These are phyloP conservation scores for Acrobasis repandana DNA, from an alignment of 2,888 invertebrate species.

Conservation along the genomic window DNA sequence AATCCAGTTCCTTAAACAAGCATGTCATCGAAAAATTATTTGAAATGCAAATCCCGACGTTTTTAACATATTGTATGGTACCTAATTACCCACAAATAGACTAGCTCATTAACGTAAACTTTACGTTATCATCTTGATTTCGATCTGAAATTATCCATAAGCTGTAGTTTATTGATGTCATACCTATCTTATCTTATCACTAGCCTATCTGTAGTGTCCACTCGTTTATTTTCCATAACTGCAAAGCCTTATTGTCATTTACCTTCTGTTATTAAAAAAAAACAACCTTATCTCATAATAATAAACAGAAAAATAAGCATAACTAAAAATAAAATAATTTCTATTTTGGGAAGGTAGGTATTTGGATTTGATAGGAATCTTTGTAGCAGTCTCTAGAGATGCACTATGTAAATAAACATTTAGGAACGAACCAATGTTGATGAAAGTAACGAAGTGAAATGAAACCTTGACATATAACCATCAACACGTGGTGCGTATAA, in stretches of 20 bases:
- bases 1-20: no score
- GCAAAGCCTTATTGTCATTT: background rate
- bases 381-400: no score
- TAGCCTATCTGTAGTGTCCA: slow-evolving; percentile 10
- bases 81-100: no score
- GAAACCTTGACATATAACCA: background rate
- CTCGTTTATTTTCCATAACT: slow-evolving; percentile 15
- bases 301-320: no score
- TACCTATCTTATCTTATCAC: slow-evolving; percentile 19
- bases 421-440: no score
- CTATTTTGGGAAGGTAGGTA: no score
- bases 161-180: slow-evolving; percentile 15
- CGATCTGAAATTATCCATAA: slow-evolving; percentile 4
- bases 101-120: no score
- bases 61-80: no score
- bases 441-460: background rate
- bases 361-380: no score
- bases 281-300: background rate
- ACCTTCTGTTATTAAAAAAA: background rate
- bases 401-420: no score
- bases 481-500: slow-evolving; percentile 18
- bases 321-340: background rate
- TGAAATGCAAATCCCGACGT: no score
- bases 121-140: background rate
- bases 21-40: background rate